These are phyloP conservation scores for Leucoraja erinaceus DNA, from an alignment of 2,113 vertebrate species.

Conservation along the genomic window DNA sequence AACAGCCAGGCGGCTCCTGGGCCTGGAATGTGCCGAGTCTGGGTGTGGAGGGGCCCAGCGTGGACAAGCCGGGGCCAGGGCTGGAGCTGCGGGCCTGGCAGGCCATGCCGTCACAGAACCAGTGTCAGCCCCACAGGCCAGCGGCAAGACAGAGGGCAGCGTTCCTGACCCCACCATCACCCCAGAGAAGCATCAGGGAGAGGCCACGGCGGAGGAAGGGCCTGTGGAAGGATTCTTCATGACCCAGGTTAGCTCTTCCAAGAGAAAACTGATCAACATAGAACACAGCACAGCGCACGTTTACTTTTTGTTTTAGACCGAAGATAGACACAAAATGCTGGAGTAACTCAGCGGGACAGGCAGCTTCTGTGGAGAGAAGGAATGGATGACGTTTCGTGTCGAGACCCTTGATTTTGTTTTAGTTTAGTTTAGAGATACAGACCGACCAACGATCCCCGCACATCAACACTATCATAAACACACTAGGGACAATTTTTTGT, in stretches of 20 bases:
- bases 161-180: neutral
- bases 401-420: too few species aligned
- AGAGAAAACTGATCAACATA: neutral
- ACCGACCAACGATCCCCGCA: too few species aligned
- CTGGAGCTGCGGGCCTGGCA: neutral
- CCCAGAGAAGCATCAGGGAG: neutral
- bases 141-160: neutral
- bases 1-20: neutral
- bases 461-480: too few species aligned
- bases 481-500: too few species aligned
- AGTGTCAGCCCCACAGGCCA: too few species aligned
- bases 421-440: too few species aligned
- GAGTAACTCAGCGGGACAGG: too few species aligned
- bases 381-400: too few species aligned
- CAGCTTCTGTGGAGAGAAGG: too few species aligned
- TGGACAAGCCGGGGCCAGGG: neutral
- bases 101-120: neutral
- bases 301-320: too few species aligned
- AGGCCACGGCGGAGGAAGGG: constrained; percentile 38
- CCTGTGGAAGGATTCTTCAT: constrained; percentile 60
- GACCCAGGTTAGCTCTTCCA: constrained; percentile 63
- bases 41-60: neutral
- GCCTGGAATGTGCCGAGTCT: constrained; percentile 35
- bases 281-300: too few species aligned
- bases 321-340: too few species aligned